Evolutionary conservation across 1,140 invertebrate genomes (phyloP).

Genomic region (Sarcophaga bullata): DNA sequence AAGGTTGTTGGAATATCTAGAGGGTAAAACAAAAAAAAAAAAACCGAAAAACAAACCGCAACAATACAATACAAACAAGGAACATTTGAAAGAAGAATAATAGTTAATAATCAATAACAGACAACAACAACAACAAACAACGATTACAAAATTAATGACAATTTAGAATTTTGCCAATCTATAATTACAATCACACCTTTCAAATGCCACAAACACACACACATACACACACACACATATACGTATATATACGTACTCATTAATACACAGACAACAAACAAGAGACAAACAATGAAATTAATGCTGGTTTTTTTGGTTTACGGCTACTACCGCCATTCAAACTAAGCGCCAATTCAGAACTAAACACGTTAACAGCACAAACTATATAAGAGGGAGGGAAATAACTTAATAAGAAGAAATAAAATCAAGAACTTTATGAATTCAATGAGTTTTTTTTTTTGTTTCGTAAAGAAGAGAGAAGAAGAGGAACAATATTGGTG

Average conservation of each 20-base stretch:
- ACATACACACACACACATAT: neutral
- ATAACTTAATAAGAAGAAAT: too few species aligned
- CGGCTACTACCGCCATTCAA: neutral
- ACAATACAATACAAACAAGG: too few species aligned
- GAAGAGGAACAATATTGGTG: neutral
- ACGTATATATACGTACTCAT: too few species aligned
- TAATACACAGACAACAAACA: neutral
- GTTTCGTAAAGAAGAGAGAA: neutral
- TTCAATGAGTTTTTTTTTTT: neutral
- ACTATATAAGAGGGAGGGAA: too few species aligned
- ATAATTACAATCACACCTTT: slow-evolving; percentile 59
- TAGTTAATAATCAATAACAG: too few species aligned
- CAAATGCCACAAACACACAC: neutral
- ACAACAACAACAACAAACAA: slow-evolving; percentile 30
- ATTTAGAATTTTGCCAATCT: slow-evolving; percentile 63
- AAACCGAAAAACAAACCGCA: slow-evolving; percentile 16
- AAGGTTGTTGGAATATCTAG: slow-evolving; percentile 9
- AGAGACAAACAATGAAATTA: slow-evolving; percentile 8
- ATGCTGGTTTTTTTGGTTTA: slow-evolving; percentile 17
- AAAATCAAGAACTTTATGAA: neutral
- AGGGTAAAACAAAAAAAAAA: slow-evolving; percentile 33
- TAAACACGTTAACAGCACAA: too few species aligned
- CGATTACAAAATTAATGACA: slow-evolving; percentile 61
- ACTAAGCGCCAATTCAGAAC: too few species aligned
- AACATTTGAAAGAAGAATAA: neutral